Conservation (phyloP, 2,797 vertebrate species). For the Sebastes steindachneri region DNA sequence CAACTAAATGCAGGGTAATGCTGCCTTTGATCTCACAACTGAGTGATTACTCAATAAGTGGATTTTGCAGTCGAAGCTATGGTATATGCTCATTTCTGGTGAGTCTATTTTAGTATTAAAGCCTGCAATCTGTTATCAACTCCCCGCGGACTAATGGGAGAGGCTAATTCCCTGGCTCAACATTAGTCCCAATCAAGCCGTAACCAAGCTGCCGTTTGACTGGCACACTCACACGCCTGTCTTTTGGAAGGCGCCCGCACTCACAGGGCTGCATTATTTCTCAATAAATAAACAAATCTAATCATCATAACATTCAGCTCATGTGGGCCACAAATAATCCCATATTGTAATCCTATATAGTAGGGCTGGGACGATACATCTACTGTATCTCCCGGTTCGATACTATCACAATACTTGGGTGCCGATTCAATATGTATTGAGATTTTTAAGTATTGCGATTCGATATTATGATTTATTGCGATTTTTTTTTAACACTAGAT, state of each 20-base stretch:
- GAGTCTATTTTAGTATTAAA: slow-evolving; percentile 46
- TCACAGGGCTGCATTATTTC: slow-evolving; percentile 10
- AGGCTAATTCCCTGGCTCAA: slow-evolving; percentile 50
- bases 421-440: no score
- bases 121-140: slow-evolving; percentile 62
- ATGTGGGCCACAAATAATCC: slow-evolving; percentile 4
- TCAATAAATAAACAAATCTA: slow-evolving; percentile 25
- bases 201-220: slow-evolving; percentile 45
- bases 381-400: no score
- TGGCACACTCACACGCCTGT: slow-evolving; percentile 5
- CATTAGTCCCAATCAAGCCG: slow-evolving; percentile 48
- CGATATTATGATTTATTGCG: background rate
- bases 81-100: slow-evolving; percentile 32
- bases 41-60: slow-evolving; percentile 31
- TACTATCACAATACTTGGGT: no score
- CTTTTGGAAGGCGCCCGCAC: background rate
- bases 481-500: background rate
- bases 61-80: slow-evolving; percentile 16
- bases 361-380: background rate
- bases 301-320: slow-evolving; percentile 2
- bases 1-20: background rate
- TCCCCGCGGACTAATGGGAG: slow-evolving; percentile 34
- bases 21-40: slow-evolving; percentile 24
- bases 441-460: background rate
- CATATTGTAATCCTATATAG: background rate